Conservation (phyloP, 2,797 vertebrate species). For the Rousettus madagascariensis region DNA sequence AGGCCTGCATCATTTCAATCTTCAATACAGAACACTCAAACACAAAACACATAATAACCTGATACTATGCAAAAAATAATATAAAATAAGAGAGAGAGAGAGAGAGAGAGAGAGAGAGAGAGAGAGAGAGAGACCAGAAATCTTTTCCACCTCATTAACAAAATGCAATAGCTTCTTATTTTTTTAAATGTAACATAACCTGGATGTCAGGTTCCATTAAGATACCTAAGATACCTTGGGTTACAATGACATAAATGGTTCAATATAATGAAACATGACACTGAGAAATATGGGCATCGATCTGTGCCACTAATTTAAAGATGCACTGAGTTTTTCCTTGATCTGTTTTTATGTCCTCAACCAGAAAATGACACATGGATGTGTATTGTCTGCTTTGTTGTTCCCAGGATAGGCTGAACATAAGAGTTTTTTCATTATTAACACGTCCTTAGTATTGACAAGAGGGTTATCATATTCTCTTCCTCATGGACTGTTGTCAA, state of each 20-base stretch:
- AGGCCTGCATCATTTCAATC: background rate
- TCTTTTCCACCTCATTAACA: conserved; percentile 67
- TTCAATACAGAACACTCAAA: background rate
- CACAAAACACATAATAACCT: background rate
- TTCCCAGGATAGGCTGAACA: conserved; percentile 77
- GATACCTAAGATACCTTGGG: conserved; percentile 67
- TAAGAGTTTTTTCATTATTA: conserved; percentile 80
- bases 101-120: too few relatives aligned
- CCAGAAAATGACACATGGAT: conserved; percentile 80
- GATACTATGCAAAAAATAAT: background rate
- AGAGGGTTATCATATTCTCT: conserved; percentile 77
- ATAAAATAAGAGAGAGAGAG: background rate
- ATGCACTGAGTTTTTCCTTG: conserved; percentile 73
- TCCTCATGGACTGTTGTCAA: conserved; percentile 76
- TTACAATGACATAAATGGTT: conserved; percentile 75
- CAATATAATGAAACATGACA: conserved; percentile 83
- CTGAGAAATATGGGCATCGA: conserved; percentile 80
- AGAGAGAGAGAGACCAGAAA: background rate
- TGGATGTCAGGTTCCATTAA: conserved; percentile 77
- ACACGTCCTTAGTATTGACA: conserved; percentile 81
- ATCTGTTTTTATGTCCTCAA: conserved; percentile 79
- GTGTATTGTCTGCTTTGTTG: conserved; percentile 82
- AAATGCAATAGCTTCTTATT: conserved; percentile 68
- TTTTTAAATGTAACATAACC: conserved; percentile 77
- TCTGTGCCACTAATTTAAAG: conserved; percentile 83